These are phyloP conservation scores for Lucinisca nassula DNA, from an alignment of 2,888 invertebrate genomes.

Conservation along the genomic window DNA sequence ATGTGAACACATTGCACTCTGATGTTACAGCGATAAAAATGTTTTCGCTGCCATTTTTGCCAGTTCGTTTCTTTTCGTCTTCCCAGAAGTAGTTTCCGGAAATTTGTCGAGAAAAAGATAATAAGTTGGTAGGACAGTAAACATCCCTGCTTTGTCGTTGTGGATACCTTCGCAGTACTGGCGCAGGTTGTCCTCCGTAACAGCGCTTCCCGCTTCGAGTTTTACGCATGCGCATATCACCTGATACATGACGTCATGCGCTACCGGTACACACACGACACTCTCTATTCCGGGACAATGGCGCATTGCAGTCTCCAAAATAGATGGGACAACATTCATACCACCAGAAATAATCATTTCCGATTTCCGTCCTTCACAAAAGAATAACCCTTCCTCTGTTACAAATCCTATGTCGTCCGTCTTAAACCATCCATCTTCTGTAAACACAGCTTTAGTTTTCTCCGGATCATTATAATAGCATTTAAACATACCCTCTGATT, in stretches of 20 bases:
- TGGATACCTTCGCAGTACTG: slow-evolving; percentile 37
- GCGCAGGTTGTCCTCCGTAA: slow-evolving; percentile 46
- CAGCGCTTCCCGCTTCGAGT: slow-evolving; percentile 36
- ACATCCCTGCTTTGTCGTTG: slow-evolving; percentile 45
- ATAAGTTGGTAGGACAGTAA: slow-evolving; percentile 57
- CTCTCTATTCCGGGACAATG: slow-evolving; percentile 21
- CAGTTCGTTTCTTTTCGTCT: slow-evolving; percentile 37
- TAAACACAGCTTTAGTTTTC: slow-evolving; percentile 9
- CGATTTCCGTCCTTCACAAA: slow-evolving; percentile 43
- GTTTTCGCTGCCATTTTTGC: slow-evolving; percentile 17
- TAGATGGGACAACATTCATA: slow-evolving; percentile 48
- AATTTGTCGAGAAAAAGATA: slow-evolving; percentile 57
- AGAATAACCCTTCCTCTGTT: slow-evolving; percentile 20
- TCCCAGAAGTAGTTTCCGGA: slow-evolving; percentile 52
- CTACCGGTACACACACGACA: slow-evolving; percentile 56
- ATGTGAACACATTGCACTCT: too few relatives aligned
- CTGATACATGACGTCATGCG: slow-evolving; percentile 62
- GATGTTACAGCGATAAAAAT: too few relatives aligned
- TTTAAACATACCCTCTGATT: slow-evolving; percentile 7
- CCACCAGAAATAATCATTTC: slow-evolving; percentile 53
- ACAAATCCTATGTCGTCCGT: slow-evolving; percentile 33
- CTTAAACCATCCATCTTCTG: slow-evolving; percentile 38
- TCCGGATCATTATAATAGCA: slow-evolving; percentile 34
- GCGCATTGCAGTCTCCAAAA: slow-evolving; percentile 21
- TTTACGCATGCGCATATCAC: slow-evolving; percentile 69